Evolutionary conservation across 2,888 invertebrate species (phyloP), one percentile per base, ranked within the genome.

Genomic region (Cosmorhoe ocellata): DNA sequence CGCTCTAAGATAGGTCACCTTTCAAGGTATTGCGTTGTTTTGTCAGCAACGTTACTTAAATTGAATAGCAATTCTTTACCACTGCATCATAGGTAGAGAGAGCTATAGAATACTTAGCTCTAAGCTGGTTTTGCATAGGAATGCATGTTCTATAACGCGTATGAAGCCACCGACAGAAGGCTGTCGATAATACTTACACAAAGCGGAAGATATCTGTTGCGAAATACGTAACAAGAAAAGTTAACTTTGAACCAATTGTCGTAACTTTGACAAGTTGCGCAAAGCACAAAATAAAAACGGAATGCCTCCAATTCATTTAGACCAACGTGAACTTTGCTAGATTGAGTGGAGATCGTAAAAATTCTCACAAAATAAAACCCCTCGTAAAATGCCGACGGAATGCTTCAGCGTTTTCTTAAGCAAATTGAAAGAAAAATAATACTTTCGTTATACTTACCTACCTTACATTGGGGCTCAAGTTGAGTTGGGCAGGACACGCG

Each of bases 391-490:
- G 22, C 28, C 13, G 38, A 12, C 31, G 39, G 26, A 42, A 43
- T 43, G 47, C 26, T 13, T 13, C 33, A 8, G 11, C 36, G 27
- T 40, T 24, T 40, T 44, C 48, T 36, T 22, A 38, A 24, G 27
- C 34, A 53, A 53, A 53, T 53, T 53, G 52, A 53, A 53, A 37
- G 48, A 36, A 48, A 53, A 48, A 43, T 48, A 44, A 44, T 39
- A 44, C 52, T 45, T 47, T 32, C 46, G 34, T 38, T 18, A 12
- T 27, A 42, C 31, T 26, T 26, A 41, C 30, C 10, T 30, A 31
- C n/a, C 11, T 7, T 31, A n/a, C n/a, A n/a, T n/a, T n/a, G n/a
- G n/a, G n/a, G n/a, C n/a, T n/a, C n/a, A n/a, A n/a, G n/a, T n/a
- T n/a, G n/a, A n/a, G n/a, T n/a, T n/a, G n/a, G n/a, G n/a, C n/a